Evolutionary conservation across 2,888 invertebrate species (phyloP).

Genomic region (Sabatieria punctata): DNA sequence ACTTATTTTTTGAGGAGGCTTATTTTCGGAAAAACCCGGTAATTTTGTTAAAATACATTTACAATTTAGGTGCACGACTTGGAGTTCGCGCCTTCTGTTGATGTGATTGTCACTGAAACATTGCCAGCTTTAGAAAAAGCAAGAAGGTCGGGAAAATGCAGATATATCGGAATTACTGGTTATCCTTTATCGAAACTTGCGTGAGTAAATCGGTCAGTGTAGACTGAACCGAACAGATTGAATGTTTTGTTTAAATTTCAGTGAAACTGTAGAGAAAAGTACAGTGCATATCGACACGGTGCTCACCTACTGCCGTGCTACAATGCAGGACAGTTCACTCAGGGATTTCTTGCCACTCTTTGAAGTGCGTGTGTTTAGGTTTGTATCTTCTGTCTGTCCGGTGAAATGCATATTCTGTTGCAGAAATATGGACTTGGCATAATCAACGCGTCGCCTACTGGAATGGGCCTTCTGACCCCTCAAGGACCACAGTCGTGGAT

Average conservation of each 20-base stretch:
- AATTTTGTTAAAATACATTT: not conserved
- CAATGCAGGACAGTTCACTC: not conserved
- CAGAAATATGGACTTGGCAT: not conserved
- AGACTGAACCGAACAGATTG: not conserved
- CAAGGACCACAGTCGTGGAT: not conserved
- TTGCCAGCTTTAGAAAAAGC: not conserved
- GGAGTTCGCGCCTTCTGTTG: not conserved
- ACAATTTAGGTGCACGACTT: constrained; percentile 1
- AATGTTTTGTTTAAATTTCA: not conserved
- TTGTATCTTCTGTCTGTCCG: not conserved
- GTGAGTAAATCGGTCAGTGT: not conserved
- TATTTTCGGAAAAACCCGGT: no score
- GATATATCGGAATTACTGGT: constrained; percentile 2
- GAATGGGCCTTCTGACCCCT: not conserved
- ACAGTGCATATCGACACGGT: no score
- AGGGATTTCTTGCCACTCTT: not conserved
- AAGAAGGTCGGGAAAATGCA: not conserved
- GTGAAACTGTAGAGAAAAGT: not conserved
- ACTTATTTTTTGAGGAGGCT: no score
- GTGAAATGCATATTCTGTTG: not conserved
- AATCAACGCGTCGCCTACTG: not conserved
- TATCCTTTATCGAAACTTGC: not conserved
- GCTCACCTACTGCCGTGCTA: not conserved
- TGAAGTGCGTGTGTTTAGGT: not conserved
- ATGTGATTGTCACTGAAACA: constrained; percentile 2